A percentile compares a stretch with the other conserved stretches of the same genome.
Conservation (phyloP, 2,797 vertebrate species). For the Oceanodroma leucorhoa region DNA sequence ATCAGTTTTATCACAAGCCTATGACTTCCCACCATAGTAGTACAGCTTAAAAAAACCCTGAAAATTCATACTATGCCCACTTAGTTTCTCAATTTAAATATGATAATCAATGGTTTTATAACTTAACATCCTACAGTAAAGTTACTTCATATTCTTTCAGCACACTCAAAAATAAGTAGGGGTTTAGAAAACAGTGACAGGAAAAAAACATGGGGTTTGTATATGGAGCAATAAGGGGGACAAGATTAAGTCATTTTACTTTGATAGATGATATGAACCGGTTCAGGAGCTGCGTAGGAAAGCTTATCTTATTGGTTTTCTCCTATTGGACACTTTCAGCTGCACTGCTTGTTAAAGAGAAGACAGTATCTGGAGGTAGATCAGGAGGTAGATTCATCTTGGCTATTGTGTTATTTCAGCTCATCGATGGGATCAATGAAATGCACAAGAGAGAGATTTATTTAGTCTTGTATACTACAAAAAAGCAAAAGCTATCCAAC, state of each 20-base stretch:
- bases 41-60: rapidly evolving
- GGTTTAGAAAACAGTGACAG: neutral
- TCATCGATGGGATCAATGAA: constrained; percentile 4
- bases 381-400: neutral
- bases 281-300: neutral
- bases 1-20: neutral
- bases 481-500: neutral
- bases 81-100: neutral
- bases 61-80: neutral
- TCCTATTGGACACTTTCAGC: neutral
- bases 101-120: neutral
- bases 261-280: neutral
- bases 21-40: neutral
- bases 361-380: neutral
- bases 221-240: neutral
- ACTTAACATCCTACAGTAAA: neutral
- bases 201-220: rapidly evolving
- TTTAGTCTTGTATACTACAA: neutral
- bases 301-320: neutral
- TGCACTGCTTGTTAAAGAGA: neutral
- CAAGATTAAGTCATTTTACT: neutral
- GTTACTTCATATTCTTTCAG: neutral
- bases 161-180: neutral
- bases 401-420: neutral
- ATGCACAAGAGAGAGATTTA: neutral